Base-by-base conservation (phyloP, 2,888 invertebrate species). In the Andrena trimmerana region DNA sequence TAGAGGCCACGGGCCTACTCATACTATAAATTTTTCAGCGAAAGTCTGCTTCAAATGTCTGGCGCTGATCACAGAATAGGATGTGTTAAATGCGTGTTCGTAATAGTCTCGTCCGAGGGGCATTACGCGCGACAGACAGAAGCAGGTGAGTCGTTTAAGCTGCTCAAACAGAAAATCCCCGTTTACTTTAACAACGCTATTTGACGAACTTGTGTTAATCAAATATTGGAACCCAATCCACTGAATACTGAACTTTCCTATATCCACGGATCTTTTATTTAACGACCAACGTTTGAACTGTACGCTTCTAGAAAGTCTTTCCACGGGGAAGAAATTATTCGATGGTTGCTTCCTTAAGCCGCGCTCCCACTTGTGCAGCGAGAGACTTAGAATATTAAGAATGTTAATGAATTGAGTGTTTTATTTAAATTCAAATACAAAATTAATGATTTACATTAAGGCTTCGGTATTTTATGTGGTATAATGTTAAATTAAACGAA, bases 301-400 rank as follows among this genome's bases (percentile, higher is more conserved):
- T 6, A 31, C n/a, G 31, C 29, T 31, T 31, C 60, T 73, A 65
- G 65, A 73, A 73, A 73, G 72, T 72, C 27, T 33, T 65, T 54
- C n/a, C 33, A 29, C 33, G 54, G 27, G n/a, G 2, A 29, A 10
- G 27, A 65, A 54, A n/a, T 50, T 27, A 60, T 54, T 54, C 27
- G 24, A 52, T 59, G 42, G 31, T 66, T 74, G 57, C 24, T 57
- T 10, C 24, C 10, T 57, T 57, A 57, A 24, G 57, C 10, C 57
- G 57, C 24, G 57, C 10, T 57, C 57, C 7, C 57, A 54, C 54
- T 7, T 54, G 24, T 42, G 13, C 13, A 42, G 16, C 42, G 24
- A 54, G 20, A 20, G 54, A 2, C 24, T 20, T 24, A 54, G 27
- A 24, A 8, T 24, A 27, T 10, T 57, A 24, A 24, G 24, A 4